Evolutionary conservation across 1,140 invertebrate species (phyloP), one percentile per base, ranked within the genome.

Genomic region (Atta texana): DNA sequence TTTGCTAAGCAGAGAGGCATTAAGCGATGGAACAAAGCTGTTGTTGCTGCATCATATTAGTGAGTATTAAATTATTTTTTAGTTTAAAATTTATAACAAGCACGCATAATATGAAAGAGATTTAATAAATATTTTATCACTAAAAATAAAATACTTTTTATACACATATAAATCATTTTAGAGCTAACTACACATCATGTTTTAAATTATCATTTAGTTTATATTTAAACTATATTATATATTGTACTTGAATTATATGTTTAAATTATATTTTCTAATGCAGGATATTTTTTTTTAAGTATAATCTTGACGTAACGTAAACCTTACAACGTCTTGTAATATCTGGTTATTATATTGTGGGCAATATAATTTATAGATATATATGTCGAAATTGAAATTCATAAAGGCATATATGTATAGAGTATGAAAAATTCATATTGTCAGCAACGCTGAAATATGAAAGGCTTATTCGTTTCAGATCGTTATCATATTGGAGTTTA

Each of bases 351-450:
- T 34, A 64, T 64, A 64, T 64, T 34, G 61, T 64, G 31, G 28
- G 28, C 28, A 18, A 64, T 64, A 31, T 64, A 31, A 64, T 34
- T 0, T 31, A 34, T 34, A 34, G 16, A 34, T 31, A 21, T 63
- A 14, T 68, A 68, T 44, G 7, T 68, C 34, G 0, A 68, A 68
- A 39, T 68, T 68, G 21, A 68, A 68, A 68, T 68, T 68, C 10
- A 21, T 68, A 68, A 68, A 66, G 31, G 1, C 6, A 21, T 21
- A 39, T 68, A 21, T 21, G 10, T 68, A 21, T 21, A 21, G 10
- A 44, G 4, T 10, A 21, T 68, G 34, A 68, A 68, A 68, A 44
- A 68, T 68, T 68, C 34, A 68, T 39, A 1, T n/a, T 39, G 12
- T 68, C 34, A 68, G 64, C 34, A 21, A 34, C 21, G 31, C 7